phyloP scores from a whole-genome alignment of 2,113 vertebrate genomes.

The Pelvicachromis taeniatus region DNA sequence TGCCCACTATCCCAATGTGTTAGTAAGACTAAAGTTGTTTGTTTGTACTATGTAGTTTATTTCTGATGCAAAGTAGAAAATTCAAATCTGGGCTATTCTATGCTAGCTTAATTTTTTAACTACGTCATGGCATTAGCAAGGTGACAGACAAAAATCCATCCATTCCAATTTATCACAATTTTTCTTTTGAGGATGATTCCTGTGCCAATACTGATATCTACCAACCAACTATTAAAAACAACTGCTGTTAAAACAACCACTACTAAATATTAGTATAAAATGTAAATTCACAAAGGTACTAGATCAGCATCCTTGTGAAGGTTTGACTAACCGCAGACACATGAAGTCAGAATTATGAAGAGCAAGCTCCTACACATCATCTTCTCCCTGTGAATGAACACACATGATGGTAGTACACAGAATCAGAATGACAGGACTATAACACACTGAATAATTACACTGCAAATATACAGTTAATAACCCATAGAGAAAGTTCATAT shows the following conservation, averaged over 20 bases:
- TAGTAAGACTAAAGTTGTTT: neutral
- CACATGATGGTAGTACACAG: neutral
- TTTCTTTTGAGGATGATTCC: neutral
- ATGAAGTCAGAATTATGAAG: neutral
- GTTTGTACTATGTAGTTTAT: neutral
- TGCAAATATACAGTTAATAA: neutral
- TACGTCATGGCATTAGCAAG: neutral
- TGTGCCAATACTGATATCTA: too few relatives aligned
- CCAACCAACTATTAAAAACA: neutral
- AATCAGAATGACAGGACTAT: neutral
- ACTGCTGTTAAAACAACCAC: neutral
- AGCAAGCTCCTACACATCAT: neutral
- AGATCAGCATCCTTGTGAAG: neutral
- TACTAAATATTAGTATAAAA: neutral
- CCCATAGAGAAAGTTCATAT: rapidly evolving
- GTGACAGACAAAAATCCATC: too few relatives aligned
- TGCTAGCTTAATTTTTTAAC: rapidly evolving
- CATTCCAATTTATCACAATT: neutral
- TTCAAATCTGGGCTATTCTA: neutral
- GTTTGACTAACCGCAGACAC: neutral
- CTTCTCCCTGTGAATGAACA: neutral
- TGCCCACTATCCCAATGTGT: neutral
- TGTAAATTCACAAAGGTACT: neutral
- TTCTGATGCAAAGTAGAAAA: neutral
- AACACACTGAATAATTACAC: neutral